Base-by-base conservation (phyloP, 2,888 invertebrate species). In the Gasteruption jaculator region DNA sequence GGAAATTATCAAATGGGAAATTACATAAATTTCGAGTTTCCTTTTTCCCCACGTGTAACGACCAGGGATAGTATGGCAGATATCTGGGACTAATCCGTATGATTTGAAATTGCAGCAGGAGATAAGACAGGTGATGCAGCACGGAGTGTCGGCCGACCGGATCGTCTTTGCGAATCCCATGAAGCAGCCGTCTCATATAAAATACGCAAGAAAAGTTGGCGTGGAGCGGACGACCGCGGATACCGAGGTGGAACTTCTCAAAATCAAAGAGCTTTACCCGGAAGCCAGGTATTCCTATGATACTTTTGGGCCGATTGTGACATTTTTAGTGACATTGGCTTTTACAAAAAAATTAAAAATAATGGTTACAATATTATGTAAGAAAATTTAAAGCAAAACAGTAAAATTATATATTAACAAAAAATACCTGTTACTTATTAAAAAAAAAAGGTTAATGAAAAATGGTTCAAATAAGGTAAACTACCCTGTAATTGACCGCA, bases 141-240 rank as follows among this genome's bases (percentile, higher is more conserved):
- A 73, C 21, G 76, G 76, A 5, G 76, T 80, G 5, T 48, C 68
- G 2, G 64, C 72, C 0, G 61, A 72, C 10, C 70, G 75, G 22
- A 79, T 81, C 34, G 74, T 81, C 49, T 80, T 75, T 55, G 80
- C 80, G 24, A 77, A 81, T 60, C 79, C 80, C 1, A 74, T 76
- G 50, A 81, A 81, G 62, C 69, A 72, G 45, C 58, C 63, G 2
- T 74, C 76, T 18, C 77, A 77, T 60, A 71, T 81, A 41, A 67
- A 64, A 42, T 77, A 73, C 54, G 79, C 81, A 4, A 71, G 68
- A 29, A 69, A 71, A 50, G 56, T 72, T 24, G 70, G 73, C 6
- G 76, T 81, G 3, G 52, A 62, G 10, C 61, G 68, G 45, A 77
- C 79, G 76, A 80, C 80, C 4, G 79, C 76, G 50, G 81, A 81